These are phyloP conservation scores for Kryphioiulus occultus DNA, from an alignment of 2,888 invertebrate genomes.

Conservation along the genomic window DNA sequence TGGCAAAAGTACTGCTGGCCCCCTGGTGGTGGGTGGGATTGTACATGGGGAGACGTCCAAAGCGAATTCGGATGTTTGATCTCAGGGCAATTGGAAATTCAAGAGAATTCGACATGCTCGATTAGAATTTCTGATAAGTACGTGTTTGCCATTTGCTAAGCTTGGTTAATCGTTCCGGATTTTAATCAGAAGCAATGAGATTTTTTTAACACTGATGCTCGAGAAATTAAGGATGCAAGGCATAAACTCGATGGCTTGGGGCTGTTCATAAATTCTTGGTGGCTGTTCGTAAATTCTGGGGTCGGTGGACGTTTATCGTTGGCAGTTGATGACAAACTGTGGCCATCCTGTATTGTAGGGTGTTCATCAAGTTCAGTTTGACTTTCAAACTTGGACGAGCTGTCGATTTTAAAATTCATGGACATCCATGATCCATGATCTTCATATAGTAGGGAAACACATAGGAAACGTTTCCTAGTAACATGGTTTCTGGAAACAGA, in stretches of 20 bases:
- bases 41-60: neutral
- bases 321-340: no score
- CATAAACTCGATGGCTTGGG: no score
- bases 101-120: neutral
- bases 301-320: neutral
- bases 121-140: neutral
- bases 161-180: neutral
- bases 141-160: neutral
- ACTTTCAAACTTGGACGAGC: no score
- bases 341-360: neutral
- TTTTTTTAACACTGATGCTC: neutral
- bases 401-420: no score
- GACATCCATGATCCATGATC: no score
- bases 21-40: neutral
- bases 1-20: neutral
- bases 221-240: neutral
- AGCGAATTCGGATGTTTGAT: neutral
- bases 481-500: no score
- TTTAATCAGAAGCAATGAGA: neutral
- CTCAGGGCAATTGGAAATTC: neutral
- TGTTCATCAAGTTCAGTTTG: no score
- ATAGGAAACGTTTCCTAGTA: no score
- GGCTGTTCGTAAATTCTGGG: neutral
- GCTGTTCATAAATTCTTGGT: no score
- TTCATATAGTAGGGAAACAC: no score